phyloP scores from a whole-genome alignment of 1,140 invertebrate genomes.

The Mya arenaria region DNA sequence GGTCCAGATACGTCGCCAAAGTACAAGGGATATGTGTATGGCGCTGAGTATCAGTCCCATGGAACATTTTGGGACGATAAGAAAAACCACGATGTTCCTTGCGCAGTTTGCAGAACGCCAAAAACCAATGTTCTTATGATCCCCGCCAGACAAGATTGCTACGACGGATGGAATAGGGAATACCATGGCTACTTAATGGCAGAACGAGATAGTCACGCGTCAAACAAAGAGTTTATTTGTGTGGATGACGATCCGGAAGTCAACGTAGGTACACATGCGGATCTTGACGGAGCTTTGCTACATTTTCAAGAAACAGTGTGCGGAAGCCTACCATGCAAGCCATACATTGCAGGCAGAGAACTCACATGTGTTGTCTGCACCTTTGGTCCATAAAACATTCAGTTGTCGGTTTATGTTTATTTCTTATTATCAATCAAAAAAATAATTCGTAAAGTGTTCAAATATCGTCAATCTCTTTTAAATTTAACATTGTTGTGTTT shows the following conservation, averaged over 20 bases:
- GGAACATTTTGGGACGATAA: neutral
- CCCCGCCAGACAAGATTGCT: neutral
- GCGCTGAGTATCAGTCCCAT: neutral
- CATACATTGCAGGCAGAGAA: conserved; percentile 51
- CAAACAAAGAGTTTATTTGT: neutral
- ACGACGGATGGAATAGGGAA: neutral
- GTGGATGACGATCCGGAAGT: neutral
- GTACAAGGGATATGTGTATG: neutral
- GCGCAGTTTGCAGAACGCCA: neutral
- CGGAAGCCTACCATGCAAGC: conserved; percentile 52
- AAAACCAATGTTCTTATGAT: neutral
- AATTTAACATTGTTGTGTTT: no score
- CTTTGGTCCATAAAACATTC: no score
- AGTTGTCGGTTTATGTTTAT: no score
- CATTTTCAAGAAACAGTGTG: conserved; percentile 49
- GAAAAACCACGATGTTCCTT: neutral
- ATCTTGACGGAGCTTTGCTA: conserved; percentile 58
- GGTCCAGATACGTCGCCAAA: neutral
- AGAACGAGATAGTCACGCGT: neutral
- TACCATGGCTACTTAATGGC: neutral
- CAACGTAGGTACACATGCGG: neutral
- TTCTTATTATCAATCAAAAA: no score
- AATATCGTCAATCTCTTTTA: no score
- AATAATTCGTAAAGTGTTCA: no score
- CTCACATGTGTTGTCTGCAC: conserved; percentile 57